Evolutionary conservation across 2,797 vertebrate species (phyloP), one percentile per base, ranked within the genome.

Genomic region (Epinephelus coioides): DNA sequence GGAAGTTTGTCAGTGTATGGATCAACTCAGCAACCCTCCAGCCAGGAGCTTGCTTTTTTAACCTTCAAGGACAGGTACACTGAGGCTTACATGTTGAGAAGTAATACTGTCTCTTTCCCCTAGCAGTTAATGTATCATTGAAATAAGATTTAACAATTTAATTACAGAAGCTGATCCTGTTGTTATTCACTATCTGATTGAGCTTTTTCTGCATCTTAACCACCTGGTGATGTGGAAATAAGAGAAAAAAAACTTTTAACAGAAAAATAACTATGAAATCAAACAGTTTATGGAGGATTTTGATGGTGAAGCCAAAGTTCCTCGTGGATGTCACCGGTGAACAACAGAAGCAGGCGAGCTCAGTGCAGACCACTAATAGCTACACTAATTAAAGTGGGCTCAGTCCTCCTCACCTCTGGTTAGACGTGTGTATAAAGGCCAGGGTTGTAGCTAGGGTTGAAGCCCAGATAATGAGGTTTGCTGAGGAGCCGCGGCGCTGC

Each of bases 381-480:
- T 65, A 11, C 51, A 44, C 82, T 91, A 91, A 92, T 92, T 89
- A 88, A 69, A 81, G 72, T 11, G 15, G 66, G 53, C 57, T 78
- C 61, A 19, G 5, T 82, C 69, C 38, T 57, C 46, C 71, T 76
- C 76, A 78, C 84, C 86, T 86, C 62, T 4, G 1, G 50, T 72
- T 61, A 19, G 63, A 68, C 21, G n/a, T 62, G 44, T 50, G 73
- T 40, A 5, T 40, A 71, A 81, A 82, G 84, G 81, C 77, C 73
- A 3, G 44, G 61, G 54, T 43, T 76, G 70, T n/a, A 46, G 76
- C 71, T 40, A 40, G 67, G 76, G 84, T 76, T 69, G 59, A 66
- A 64, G 73, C 76, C 53, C 62, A 56, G 80, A 74, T 93, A 94
- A 94, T 92, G 91, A 92, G 92, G 61, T 90, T 86, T 85, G 54